A percentile compares a stretch with the other conserved stretches of the same genome.
phyloP scores from a whole-genome alignment of 1,140 invertebrate species.

The Propsilocerus akamusi region DNA sequence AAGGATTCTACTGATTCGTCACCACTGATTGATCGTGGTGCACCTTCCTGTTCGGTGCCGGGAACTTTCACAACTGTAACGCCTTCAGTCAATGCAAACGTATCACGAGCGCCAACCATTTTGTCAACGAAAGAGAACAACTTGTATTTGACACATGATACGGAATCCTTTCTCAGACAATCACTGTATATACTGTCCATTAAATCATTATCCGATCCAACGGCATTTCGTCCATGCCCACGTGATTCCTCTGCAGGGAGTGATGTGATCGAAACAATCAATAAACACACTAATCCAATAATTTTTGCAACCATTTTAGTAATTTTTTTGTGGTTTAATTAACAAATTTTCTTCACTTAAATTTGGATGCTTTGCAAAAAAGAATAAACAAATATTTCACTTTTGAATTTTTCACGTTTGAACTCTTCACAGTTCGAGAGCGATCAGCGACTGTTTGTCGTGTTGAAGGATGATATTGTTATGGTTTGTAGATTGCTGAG shows the following conservation, averaged over 20 bases:
- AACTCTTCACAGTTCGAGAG: background rate
- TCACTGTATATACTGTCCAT: constrained; percentile 54
- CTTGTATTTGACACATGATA: constrained; percentile 66
- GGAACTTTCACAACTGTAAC: constrained; percentile 59
- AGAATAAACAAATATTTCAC: background rate
- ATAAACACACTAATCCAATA: constrained; percentile 29
- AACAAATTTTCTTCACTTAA: background rate
- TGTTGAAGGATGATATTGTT: constrained; percentile 7
- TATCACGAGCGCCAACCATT: constrained; percentile 54
- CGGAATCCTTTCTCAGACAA: constrained; percentile 58
- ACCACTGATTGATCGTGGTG: constrained; percentile 41
- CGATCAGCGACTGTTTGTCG: no score
- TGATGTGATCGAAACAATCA: constrained; percentile 30
- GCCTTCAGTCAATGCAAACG: constrained; percentile 55
- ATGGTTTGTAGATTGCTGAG: constrained; percentile 6
- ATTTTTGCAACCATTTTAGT: constrained; percentile 12
- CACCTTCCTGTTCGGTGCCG: constrained; percentile 40
- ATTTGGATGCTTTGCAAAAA: background rate
- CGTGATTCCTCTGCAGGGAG: constrained; percentile 44
- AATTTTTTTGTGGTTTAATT: background rate
- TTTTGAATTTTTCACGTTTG: background rate
- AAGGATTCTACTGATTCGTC: constrained; percentile 46
- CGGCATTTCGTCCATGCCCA: constrained; percentile 31
- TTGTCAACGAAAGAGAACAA: constrained; percentile 68
- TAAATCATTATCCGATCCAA: constrained; percentile 50